These are phyloP conservation scores for Murina feae DNA, from an alignment of 2,113 vertebrate species.

Conservation along the genomic window DNA sequence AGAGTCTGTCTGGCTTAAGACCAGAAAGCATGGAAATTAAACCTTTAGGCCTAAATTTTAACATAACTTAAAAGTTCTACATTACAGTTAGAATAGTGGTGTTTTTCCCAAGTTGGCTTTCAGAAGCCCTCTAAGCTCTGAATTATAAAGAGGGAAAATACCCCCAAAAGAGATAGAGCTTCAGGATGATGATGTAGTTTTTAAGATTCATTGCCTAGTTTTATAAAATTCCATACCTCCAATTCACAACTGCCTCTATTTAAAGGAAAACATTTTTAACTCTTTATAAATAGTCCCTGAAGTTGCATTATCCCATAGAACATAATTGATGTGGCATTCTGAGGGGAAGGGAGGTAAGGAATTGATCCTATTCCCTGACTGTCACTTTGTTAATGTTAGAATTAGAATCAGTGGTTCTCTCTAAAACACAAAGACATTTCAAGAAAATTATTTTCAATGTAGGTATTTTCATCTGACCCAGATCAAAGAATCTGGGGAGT, in stretches of 20 bases:
- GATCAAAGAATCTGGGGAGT: rapidly evolving
- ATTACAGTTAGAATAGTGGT: background rate
- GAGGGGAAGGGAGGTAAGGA: background rate
- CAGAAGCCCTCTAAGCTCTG: conserved; percentile 42
- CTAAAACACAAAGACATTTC: rapidly evolving
- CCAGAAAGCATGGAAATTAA: conserved; percentile 69
- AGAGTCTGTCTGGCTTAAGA: conserved; percentile 46
- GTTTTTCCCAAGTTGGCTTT: conserved; percentile 39
- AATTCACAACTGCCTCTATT: background rate
- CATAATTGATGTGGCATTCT: background rate
- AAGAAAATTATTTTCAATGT: background rate
- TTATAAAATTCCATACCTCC: background rate
- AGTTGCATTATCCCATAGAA: background rate
- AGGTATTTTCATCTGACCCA: background rate
- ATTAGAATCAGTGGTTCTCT: background rate
- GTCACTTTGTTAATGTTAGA: background rate
- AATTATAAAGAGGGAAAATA: conserved; percentile 35
- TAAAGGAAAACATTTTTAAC: background rate
- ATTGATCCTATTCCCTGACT: no score
- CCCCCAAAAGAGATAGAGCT: conserved; percentile 32
- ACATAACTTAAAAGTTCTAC: conserved; percentile 63
- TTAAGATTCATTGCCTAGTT: background rate
- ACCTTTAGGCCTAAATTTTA: conserved; percentile 70
- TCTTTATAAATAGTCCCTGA: background rate
- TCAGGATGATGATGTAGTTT: background rate